phyloP scores from a whole-genome alignment of 2,888 invertebrate species.

The Athalia circularis region DNA sequence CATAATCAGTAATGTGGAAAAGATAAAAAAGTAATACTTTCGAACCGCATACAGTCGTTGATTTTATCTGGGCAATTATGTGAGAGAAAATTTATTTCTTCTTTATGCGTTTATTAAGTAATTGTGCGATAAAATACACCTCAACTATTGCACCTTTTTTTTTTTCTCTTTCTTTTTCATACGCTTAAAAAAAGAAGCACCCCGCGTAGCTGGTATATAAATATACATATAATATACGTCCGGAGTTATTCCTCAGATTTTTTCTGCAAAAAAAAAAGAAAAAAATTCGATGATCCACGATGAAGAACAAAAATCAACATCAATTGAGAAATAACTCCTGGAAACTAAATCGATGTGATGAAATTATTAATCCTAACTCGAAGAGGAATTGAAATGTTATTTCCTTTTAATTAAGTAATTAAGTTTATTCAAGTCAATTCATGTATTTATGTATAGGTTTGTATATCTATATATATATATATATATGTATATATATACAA shows the following conservation, averaged over 20 bases:
- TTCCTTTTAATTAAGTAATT: conserved; percentile 38
- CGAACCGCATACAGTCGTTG: conserved; percentile 28
- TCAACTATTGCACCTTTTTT: too few relatives aligned
- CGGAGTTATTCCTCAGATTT: too few relatives aligned
- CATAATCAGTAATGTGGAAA: background rate
- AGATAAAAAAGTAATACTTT: conserved; percentile 23
- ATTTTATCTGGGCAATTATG: background rate
- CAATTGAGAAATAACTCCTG: background rate
- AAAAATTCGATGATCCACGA: too few relatives aligned
- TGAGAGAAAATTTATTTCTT: background rate
- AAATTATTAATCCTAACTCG: background rate
- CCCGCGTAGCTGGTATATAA: too few relatives aligned
- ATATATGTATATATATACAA: conserved; percentile 35
- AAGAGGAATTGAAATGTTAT: background rate
- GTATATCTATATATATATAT: too few relatives aligned
- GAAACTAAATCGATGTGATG: conserved; percentile 17
- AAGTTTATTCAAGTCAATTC: conserved; percentile 40
- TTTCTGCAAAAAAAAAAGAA: too few relatives aligned
- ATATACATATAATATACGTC: too few relatives aligned
- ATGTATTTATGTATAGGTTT: conserved; percentile 39
- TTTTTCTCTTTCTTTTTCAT: too few relatives aligned
- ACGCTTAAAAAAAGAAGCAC: too few relatives aligned
- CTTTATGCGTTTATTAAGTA: too few relatives aligned
- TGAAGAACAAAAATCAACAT: too few relatives aligned
- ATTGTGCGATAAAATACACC: too few relatives aligned